A percentile compares a stretch with the other conserved stretches of the same genome.
These are phyloP conservation scores for Brachirus orientalis DNA, from an alignment of 2,113 vertebrate species.

Conservation along the genomic window DNA sequence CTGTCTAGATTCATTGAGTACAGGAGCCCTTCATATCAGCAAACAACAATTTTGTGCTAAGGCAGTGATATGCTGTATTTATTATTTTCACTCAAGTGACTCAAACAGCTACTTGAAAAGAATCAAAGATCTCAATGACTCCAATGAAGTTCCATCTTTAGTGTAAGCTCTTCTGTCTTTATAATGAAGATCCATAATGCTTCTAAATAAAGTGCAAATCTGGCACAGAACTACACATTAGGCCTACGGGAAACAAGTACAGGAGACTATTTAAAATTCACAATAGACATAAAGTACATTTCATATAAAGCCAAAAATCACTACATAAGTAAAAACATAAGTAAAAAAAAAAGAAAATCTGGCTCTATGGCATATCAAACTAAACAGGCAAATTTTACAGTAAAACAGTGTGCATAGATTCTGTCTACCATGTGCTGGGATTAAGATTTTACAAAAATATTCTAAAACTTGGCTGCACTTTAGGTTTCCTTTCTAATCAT, in stretches of 20 bases:
- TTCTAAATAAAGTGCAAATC: conserved; percentile 83
- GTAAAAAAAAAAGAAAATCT: conserved; percentile 2
- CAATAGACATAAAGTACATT: conserved; percentile 28
- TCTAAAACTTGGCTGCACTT: conserved; percentile 22
- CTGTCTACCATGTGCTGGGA: conserved; percentile 9
- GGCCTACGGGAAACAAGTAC: conserved; percentile 20
- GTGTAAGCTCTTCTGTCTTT: conserved; percentile 1
- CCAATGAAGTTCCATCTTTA: not conserved
- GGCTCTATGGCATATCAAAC: not conserved
- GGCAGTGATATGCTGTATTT: conserved; percentile 76
- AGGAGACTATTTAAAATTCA: conserved; percentile 34
- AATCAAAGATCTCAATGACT: not conserved
- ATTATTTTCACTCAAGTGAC: conserved; percentile 27
- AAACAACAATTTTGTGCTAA: conserved; percentile 43
- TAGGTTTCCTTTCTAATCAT: too few species aligned
- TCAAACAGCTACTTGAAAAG: conserved; percentile 21
- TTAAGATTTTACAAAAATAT: conserved; percentile 14
- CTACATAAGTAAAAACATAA: not conserved
- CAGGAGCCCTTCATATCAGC: conserved; percentile 37
- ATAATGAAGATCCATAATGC: conserved; percentile 30
- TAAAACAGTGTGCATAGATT: conserved; percentile 63
- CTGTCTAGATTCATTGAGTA: conserved; percentile 21
- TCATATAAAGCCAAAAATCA: conserved; percentile 15
- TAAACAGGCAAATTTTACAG: conserved; percentile 9
- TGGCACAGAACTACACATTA: conserved; percentile 68